Evolutionary conservation across 2,888 invertebrate species (phyloP).

Genomic region (Gymnocheta viridis): DNA sequence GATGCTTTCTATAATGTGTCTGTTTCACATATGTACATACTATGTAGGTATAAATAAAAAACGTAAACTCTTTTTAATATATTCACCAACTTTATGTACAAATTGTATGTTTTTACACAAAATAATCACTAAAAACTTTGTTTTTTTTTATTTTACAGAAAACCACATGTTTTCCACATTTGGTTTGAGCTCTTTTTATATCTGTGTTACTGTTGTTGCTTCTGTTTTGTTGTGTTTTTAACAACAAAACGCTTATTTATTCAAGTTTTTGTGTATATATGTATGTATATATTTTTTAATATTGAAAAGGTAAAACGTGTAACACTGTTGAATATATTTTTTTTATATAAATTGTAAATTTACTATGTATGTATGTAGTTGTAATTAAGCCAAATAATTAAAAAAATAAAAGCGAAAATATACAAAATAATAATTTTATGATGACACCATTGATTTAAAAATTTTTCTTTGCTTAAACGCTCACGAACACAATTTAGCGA

Average conservation of each 20-base stretch:
- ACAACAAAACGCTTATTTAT: constrained; percentile 52
- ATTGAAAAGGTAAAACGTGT: constrained; percentile 59
- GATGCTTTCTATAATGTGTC: not conserved
- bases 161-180: constrained; percentile 48
- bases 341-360: not conserved
- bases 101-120: not conserved
- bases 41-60: not conserved
- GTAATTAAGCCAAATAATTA: constrained; percentile 13
- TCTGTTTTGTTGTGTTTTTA: constrained; percentile 39
- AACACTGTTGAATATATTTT: not conserved
- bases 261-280: constrained; percentile 58
- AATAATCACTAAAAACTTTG: no score
- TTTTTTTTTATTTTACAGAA: constrained; percentile 39
- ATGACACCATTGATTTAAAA: constrained; percentile 41
- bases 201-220: constrained; percentile 28
- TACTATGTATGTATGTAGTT: no score
- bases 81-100: constrained; percentile 19
- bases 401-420: constrained; percentile 11
- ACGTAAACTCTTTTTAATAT: no score
- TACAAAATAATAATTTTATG: constrained; percentile 10
- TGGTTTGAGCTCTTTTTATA: constrained; percentile 23
- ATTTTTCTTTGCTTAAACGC: constrained; percentile 11
- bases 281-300: constrained; percentile 26
- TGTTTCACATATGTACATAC: not conserved
- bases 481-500: not conserved